phyloP scores from a whole-genome alignment of 2,888 invertebrate genomes.

The Drosophila cracens region DNA sequence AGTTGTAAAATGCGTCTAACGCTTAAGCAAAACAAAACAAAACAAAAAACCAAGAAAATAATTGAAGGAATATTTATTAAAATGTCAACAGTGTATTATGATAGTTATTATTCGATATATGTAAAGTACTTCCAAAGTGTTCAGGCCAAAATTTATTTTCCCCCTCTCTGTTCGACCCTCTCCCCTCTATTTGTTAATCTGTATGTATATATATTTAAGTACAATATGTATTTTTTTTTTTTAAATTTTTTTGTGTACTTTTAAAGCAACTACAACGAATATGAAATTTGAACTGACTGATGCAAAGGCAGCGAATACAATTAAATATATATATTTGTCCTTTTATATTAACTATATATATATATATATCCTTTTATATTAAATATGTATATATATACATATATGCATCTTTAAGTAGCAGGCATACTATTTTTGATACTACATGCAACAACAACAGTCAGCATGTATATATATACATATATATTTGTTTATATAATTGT shows the following conservation, averaged over 20 bases:
- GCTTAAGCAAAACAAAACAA: constrained; percentile 26
- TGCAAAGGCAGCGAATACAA: constrained; percentile 53
- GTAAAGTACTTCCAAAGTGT: constrained; percentile 75
- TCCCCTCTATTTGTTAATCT: constrained; percentile 16
- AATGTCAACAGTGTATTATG: constrained; percentile 50
- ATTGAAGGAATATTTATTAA: constrained; percentile 39
- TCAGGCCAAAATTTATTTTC: constrained; percentile 75
- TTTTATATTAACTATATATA: background rate
- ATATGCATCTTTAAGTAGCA: constrained; percentile 24
- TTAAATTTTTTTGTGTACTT: constrained; percentile 13
- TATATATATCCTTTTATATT: constrained; percentile 1
- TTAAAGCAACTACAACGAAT: constrained; percentile 49
- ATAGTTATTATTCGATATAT: constrained; percentile 34
- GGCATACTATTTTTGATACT: constrained; percentile 50
- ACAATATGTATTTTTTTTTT: constrained; percentile 15
- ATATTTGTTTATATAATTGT: constrained; percentile 5
- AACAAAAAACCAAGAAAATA: constrained; percentile 17
- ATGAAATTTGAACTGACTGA: constrained; percentile 60
- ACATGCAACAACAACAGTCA: constrained; percentile 24
- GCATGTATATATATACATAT: background rate
- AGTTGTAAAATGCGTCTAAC: constrained; percentile 45
- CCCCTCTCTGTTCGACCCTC: background rate
- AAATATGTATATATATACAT: background rate
- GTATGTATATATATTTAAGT: constrained; percentile 32
- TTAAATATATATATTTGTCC: constrained; percentile 9